Evolutionary conservation across 2,113 vertebrate species (phyloP).

Genomic region (Telmatochromis sp.): DNA sequence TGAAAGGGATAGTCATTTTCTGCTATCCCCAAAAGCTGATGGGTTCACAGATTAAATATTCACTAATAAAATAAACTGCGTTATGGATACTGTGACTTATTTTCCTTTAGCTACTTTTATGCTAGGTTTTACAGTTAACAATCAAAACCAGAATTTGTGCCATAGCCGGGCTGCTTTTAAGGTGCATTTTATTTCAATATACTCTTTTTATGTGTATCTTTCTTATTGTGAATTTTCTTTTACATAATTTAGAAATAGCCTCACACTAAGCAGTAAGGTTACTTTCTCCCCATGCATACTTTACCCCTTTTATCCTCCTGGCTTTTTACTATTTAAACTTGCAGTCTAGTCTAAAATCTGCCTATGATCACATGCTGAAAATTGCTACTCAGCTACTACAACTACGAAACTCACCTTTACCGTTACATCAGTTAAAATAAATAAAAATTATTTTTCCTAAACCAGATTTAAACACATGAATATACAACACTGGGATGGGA

Average conservation of each 20-base stretch:
- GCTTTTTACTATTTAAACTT: neutral
- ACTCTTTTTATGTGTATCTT: neutral
- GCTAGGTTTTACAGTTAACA: neutral
- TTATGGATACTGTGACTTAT: neutral
- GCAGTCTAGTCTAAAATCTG: neutral
- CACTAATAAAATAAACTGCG: rapidly evolving
- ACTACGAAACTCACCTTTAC: neutral
- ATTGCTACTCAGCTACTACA: neutral
- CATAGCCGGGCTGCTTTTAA: neutral
- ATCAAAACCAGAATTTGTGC: neutral
- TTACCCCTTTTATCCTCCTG: neutral
- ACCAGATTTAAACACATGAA: neutral
- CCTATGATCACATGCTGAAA: neutral
- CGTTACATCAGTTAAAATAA: neutral
- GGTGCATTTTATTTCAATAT: neutral
- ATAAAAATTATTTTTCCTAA: neutral
- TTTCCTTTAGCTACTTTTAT: neutral
- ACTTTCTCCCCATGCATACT: neutral
- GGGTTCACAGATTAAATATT: neutral
- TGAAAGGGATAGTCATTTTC: neutral
- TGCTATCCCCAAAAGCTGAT: neutral
- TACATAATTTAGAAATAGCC: neutral
- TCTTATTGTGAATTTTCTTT: neutral
- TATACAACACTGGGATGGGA: neutral
- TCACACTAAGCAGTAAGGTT: neutral